Evolutionary conservation across 2,113 vertebrate species (phyloP), one percentile per base, ranked within the genome.

Genomic region (Varanus komodoensis): DNA sequence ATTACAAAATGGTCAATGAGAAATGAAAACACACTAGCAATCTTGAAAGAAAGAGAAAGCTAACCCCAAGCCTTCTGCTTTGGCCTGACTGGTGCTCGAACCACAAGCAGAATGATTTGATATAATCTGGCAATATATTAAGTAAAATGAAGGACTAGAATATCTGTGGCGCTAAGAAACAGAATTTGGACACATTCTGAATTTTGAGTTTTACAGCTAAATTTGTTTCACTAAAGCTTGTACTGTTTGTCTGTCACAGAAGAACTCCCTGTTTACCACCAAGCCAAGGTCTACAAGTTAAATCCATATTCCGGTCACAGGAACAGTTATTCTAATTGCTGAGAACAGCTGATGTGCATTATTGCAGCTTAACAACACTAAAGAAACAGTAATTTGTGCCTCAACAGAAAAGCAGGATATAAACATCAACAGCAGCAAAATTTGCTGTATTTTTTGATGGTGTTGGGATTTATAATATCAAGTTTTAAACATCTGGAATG

Each of bases 391-490:
- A 61, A 67, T 34, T 79, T 50, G 32, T 69, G 81, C n/a, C 44
- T 81, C 52, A 38, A 12, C 27, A 88, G 44, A 69, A 80, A 81
- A 9, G 19, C 67, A 81, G 48, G 50, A 69, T 61, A 88, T 8
- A 52, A 61, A 32, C 48, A 44, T 29, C 34, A 27, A 48, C n/a
- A 50, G 19, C 38, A 44, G 3, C 38, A 3, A 44, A 44, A 44
- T n/a, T n/a, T n/a, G 3, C 38, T n/a, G 75, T 25, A 25, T 54
- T 77, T 44, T 44, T 50, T 68, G 25, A 81, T 89, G 83, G 91
- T 92, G 95, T 91, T 86, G 90, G 94, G 29, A 86, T 68, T 90
- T 92, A 91, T 68, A 91, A 82, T 89, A 89, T 86, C 27, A 75
- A 1, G 84, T 89, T 90, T 78, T 83, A 50, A 94, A 90, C 87